These are phyloP conservation scores for Mus caroli DNA, from an alignment of 2,797 vertebrate species.

Conservation along the genomic window DNA sequence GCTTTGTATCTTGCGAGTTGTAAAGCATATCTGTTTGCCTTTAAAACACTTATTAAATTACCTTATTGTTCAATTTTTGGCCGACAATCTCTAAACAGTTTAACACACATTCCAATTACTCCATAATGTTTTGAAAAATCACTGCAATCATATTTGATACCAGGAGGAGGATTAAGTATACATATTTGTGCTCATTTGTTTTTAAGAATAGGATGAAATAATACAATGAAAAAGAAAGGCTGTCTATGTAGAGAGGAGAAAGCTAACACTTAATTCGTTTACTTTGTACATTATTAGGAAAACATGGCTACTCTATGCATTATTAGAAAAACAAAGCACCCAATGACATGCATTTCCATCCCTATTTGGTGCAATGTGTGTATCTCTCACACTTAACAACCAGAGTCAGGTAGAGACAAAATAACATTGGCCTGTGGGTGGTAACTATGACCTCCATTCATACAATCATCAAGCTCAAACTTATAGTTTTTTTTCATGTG, in stretches of 20 bases:
- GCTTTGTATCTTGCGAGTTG: neutral
- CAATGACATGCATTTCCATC: neutral
- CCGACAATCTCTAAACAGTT: neutral
- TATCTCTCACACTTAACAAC: neutral
- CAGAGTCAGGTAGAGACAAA: neutral
- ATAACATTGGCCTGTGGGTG: neutral
- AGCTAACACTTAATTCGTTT: neutral
- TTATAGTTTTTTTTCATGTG: neutral
- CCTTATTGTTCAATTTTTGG: neutral
- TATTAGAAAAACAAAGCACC: neutral
- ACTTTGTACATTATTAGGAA: neutral
- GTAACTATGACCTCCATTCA: neutral
- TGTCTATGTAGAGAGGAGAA: neutral
- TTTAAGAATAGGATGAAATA: neutral
- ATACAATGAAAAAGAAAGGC: neutral
- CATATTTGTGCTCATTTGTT: constrained; percentile 12
- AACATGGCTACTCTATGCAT: neutral
- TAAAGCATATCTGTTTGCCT: constrained; percentile 51
- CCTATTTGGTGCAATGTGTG: neutral
- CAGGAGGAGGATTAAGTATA: constrained; percentile 20
- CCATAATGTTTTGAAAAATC: constrained; percentile 60
- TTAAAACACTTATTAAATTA: constrained; percentile 22
- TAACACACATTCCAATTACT: neutral
- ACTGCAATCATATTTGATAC: neutral
- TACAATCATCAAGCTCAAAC: neutral